phyloP scores from a whole-genome alignment of 2,888 invertebrate genomes.

The Lycia hirtaria region DNA sequence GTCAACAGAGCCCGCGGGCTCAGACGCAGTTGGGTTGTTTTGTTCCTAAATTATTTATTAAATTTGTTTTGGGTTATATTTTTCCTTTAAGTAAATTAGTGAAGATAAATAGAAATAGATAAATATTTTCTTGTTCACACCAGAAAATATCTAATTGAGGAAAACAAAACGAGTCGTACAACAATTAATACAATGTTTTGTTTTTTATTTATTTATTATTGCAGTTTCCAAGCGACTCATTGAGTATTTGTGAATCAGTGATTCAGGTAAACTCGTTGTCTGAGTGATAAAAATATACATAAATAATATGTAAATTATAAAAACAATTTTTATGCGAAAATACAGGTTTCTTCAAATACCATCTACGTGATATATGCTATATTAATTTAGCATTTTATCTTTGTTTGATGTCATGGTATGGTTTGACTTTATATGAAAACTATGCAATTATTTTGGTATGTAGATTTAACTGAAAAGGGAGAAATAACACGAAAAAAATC shows the following conservation, averaged over 20 bases:
- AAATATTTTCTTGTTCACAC: not conserved
- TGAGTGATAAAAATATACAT: slow-evolving; percentile 4
- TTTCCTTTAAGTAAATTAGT: no score
- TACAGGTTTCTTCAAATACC: slow-evolving; percentile 31
- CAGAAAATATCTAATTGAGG: no score
- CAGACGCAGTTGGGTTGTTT: no score
- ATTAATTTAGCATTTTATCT: slow-evolving; percentile 24
- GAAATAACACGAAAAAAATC: no score
- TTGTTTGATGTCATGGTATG: slow-evolving; percentile 1
- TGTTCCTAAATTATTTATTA: no score
- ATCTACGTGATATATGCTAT: slow-evolving; percentile 10
- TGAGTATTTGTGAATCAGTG: not conserved
- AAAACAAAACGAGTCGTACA: not conserved
- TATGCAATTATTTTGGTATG: not conserved
- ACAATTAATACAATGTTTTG: no score
- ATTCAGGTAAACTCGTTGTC: slow-evolving; percentile 8
- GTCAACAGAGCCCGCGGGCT: no score
- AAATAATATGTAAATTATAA: slow-evolving; percentile 18
- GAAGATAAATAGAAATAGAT: no score
- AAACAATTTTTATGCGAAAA: slow-evolving; percentile 25
- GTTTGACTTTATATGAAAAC: slow-evolving; percentile 3
- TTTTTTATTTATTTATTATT: not conserved
- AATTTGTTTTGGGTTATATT: no score
- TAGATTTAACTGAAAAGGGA: no score
- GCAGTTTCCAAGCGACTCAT: slow-evolving; percentile 4